Base-by-base conservation (phyloP, 2,113 vertebrate genomes). In the Macquaria ambigua region DNA sequence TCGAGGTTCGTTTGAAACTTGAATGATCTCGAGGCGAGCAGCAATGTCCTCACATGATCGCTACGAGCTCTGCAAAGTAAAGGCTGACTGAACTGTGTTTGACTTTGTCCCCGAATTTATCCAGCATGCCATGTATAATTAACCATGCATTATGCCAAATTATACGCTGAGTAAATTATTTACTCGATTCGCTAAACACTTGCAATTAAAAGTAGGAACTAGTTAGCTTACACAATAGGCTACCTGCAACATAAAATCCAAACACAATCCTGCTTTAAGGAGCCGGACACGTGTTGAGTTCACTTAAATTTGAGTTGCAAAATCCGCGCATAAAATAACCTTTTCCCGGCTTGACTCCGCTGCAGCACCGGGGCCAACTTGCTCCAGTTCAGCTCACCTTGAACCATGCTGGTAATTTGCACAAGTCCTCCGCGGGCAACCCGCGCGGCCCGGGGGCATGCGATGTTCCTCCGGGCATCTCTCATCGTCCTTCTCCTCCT, bases 401-500 rank as follows among this genome's bases (percentile, higher is more conserved):
- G 59, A 89, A 67, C 43, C 85, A 90, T 87, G 90, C 61, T 1
- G 87, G 21, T 20, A 1, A 43, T 23, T 28, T 14, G 84, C 66
- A 58, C 15, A 11, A 43, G 73, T 62, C 85, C 86, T 58, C 79
- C 67, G 81, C 78, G 70, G 37, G 74, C 3, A 15, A 39, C 34
- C 25, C 41, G 84, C 71, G 55, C 75, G 28, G 6, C 77, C 82
- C 82, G 76, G 50, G 69, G 82, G 4, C 70, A 9, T 12, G 61
- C 81, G 2, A 7, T 6, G 64, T 61, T 79, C 48, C 83, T 89
- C 62, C 84, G 89, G 59, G 58, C 81, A 0, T 87, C 88, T 89
- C 89, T 93, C 86, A 89, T 67, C 77, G 25, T 83, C 39, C 87
- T 90, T 70, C 86, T 95, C 83, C 91, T 96, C 82, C 88, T 94